A percentile compares a stretch with the other conserved stretches of the same genome.
phyloP scores from a whole-genome alignment of 2,888 invertebrate species.

The Chaitophorus viminalis region DNA sequence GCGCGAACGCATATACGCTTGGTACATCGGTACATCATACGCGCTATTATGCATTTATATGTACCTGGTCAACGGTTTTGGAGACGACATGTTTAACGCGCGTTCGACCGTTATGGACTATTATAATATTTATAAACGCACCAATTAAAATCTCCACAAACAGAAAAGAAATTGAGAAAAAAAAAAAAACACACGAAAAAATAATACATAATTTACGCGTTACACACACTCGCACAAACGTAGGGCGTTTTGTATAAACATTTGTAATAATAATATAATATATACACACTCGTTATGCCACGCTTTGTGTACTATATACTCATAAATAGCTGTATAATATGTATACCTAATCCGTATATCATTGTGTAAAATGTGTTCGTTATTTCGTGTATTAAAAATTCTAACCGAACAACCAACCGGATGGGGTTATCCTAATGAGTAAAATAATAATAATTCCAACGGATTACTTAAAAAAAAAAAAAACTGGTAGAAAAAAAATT shows the following conservation, averaged over 20 bases:
- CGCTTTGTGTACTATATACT: too few relatives aligned
- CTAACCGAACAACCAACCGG: slow-evolving; percentile 21
- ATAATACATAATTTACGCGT: neutral
- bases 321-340: too few relatives aligned
- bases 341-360: too few relatives aligned
- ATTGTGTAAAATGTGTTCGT: slow-evolving; percentile 32
- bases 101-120: neutral
- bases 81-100: slow-evolving; percentile 7
- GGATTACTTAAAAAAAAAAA: neutral
- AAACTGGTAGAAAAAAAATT: neutral
- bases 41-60: too few relatives aligned
- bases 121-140: too few relatives aligned
- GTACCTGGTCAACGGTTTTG: neutral
- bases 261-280: neutral
- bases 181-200: neutral
- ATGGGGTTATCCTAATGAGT: slow-evolving; percentile 39
- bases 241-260: neutral
- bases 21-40: too few relatives aligned
- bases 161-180: neutral
- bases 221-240: neutral
- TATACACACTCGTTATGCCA: neutral
- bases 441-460: slow-evolving; percentile 1
- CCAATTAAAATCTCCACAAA: slow-evolving; percentile 27
- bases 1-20: neutral
- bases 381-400: slow-evolving; percentile 21